These are phyloP conservation scores for Tipula vernalis DNA, from an alignment of 2,888 invertebrate genomes.

Conservation along the genomic window DNA sequence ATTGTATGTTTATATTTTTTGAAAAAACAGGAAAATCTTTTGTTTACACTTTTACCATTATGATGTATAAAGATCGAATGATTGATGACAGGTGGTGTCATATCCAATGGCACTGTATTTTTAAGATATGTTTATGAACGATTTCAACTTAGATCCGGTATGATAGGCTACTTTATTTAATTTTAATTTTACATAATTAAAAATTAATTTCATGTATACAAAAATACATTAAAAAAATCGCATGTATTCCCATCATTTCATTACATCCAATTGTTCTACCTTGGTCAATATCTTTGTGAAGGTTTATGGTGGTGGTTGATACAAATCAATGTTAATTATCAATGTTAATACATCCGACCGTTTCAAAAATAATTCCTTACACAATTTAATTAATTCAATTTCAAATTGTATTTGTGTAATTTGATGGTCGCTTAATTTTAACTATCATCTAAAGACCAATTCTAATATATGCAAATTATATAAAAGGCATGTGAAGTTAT, in stretches of 20 bases:
- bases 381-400: too few species aligned
- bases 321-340: neutral
- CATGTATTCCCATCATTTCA: neutral
- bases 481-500: neutral
- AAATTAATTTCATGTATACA: neutral
- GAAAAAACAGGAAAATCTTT: neutral
- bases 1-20: neutral
- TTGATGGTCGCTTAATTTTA: neutral
- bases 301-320: neutral
- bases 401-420: neutral
- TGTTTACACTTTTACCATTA: neutral
- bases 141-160: neutral
- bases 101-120: neutral
- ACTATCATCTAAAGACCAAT: neutral
- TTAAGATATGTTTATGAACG: too few species aligned
- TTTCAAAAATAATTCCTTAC: neutral
- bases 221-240: neutral
- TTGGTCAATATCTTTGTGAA: neutral
- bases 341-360: neutral
- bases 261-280: neutral
- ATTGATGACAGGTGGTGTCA: neutral
- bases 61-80: neutral
- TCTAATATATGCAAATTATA: neutral
- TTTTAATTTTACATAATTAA: neutral
- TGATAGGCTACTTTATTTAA: neutral